Evolutionary conservation across 2,888 invertebrate genomes (phyloP), one percentile per base, ranked within the genome.

Genomic region (Dromius quadrimaculatus): DNA sequence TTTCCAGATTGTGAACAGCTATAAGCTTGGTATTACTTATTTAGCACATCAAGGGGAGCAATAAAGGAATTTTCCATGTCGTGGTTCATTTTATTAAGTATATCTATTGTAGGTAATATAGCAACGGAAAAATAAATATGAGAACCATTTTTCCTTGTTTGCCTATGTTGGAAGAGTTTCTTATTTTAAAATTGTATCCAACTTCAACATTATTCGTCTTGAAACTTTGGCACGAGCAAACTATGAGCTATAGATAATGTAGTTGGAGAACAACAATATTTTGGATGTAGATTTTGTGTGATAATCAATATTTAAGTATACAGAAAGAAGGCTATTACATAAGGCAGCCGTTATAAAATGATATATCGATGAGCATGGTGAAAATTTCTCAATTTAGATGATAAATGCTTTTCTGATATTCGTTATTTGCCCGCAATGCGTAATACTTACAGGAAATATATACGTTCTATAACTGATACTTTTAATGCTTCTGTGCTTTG

Each of bases 361-460:
- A 45, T 45, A 20, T 45, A 45, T 45, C 8, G 17, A 17, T n/a
- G 9, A 20, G 2, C 45, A n/a, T n/a, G n/a, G n/a, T n/a, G n/a
- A n/a, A n/a, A 45, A 45, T 6, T 20, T 8, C 45, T 45, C 45
- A 45, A 45, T 45, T 45, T 20, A 19, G 2, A 45, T 45, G 45
- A 45, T 45, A 45, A 45, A 45, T 45, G 45, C 13, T 6, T 45
- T 45, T 9, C 19, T 45, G 45, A 45, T 45, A 45, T 20, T 45
- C 22, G 20, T 45, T 20, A n/a, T 20, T 9, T 20, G 45, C n/a
- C 45, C 45, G 45, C 45, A 45, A 4, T 45, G 45, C 45, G 45
- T 45, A 45, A 19, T 20, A 19, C 22, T 45, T 20, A 6, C 19
- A 20, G 19, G n/a, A 6, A 13, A 19, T 45, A 20, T 20, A 45